phyloP scores from a whole-genome alignment of 2,888 invertebrate genomes.

The Imbricaverruca yamaguchii region DNA sequence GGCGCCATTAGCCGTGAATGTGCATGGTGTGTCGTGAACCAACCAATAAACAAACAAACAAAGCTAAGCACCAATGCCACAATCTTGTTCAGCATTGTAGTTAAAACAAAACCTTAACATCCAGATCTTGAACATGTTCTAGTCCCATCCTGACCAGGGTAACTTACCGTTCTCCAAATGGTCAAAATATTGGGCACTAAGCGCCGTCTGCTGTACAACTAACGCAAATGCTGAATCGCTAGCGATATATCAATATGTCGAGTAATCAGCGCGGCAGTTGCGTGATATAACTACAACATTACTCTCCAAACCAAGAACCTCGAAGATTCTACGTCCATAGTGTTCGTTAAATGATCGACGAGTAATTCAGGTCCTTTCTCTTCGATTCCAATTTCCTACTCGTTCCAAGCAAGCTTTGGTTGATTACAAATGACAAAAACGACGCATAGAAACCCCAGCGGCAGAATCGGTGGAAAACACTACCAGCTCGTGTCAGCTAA shows the following conservation, averaged over 20 bases:
- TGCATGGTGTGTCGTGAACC: no score
- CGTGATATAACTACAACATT: not conserved
- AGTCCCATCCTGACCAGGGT: no score
- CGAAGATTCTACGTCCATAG: not conserved
- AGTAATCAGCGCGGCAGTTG: not conserved
- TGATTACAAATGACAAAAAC: not conserved
- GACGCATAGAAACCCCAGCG: not conserved
- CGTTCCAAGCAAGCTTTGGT: not conserved
- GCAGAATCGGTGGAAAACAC: not conserved
- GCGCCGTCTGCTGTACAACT: not conserved
- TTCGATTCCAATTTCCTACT: not conserved
- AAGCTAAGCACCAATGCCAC: not conserved
- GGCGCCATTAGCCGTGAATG: no score
- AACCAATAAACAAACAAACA: not conserved
- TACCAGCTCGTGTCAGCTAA: not conserved
- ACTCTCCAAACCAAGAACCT: not conserved
- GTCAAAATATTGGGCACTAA: not conserved
- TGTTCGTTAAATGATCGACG: not conserved
- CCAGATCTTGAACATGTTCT: no score
- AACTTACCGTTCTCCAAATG: constrained; percentile 11
- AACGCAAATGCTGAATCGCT: not conserved
- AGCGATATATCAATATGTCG: not conserved
- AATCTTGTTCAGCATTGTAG: no score
- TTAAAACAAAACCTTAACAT: no score
- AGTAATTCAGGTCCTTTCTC: not conserved